Evolutionary conservation across 2,797 vertebrate species (phyloP).

Genomic region (Neoniphon sammara): DNA sequence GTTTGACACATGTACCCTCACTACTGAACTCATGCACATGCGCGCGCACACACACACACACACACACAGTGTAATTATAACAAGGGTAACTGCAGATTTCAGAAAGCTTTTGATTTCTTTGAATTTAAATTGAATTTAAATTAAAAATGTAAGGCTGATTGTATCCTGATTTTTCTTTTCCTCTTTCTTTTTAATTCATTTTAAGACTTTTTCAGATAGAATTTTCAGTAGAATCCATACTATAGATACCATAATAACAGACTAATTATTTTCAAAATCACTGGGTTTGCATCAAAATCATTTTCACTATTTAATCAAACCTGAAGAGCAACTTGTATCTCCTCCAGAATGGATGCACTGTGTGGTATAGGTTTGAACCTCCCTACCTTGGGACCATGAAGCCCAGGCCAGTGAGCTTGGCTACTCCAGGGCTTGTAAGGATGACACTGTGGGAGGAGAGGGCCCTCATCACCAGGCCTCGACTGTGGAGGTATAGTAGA

Average conservation of each 20-base stretch:
- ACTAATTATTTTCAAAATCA: no score
- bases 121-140: no score
- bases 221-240: no score
- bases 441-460: slow-evolving; percentile 82
- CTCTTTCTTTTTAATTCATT: no score
- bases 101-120: no score
- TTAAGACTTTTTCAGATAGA: no score
- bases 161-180: no score
- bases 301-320: no score
- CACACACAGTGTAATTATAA: neutral
- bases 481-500: slow-evolving; percentile 77
- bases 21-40: slow-evolving; percentile 8
- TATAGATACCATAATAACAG: neutral
- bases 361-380: no score
- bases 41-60: neutral
- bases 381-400: slow-evolving; percentile 75
- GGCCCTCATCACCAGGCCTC: slow-evolving; percentile 68
- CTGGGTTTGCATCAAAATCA: no score
- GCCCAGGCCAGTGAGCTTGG: slow-evolving; percentile 80
- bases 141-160: no score
- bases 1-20: slow-evolving; percentile 5
- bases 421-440: slow-evolving; percentile 72
- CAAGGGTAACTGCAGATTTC: no score
- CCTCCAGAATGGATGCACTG: neutral
- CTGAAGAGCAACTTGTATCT: neutral